Evolutionary conservation across 2,113 vertebrate species (phyloP), one percentile per base, ranked within the genome.

Genomic region (Anarrhichthys ocellatus): DNA sequence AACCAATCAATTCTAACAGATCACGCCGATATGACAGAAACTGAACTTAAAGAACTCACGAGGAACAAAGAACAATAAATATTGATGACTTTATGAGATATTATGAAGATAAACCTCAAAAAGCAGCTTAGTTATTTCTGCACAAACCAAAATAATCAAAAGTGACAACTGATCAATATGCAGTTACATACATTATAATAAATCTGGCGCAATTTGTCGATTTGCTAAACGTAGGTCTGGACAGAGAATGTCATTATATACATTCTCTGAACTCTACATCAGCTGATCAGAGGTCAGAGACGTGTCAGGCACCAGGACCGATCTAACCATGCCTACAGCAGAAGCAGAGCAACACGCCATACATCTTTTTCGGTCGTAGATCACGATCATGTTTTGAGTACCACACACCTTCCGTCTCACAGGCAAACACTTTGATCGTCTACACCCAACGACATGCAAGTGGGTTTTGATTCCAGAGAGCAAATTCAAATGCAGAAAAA

Each of bases 401-500:
- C 70, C 8, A 54, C 8, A 54, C 44, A 24, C 27, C 15, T 62
- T 42, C 18, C 48, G 38, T 10, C 6, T 46, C 14, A 22, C 18
- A n/a, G 14, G 22, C 7, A 50, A 48, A 56, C 32, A 24, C 10
- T 32, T 29, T 46, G 4, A 32, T 20, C 0, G 0, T 62, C 18
- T n/a, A 50, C 0, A 67, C 20, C n/a, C 20, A 58, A 42, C 58
- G 9, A 72, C 38, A 81, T 73, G 66, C 44, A 50, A 27, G n/a
- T 40, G 6, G 9, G 14, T 68, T 52, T 24, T 54, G 8, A 59
- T 58, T 68, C 64, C 34, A 54, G 38, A 50, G 15, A 32, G 61
- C 50, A 83, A 59, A 76, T 62, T 36, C 13, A 44, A 29, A 63
- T 52, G 71, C 40, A 56, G 18, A 74, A 32, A 32, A 80, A 74